A percentile compares a stretch with the other conserved stretches of the same genome.
phyloP scores from a whole-genome alignment of 2,113 vertebrate species.

The Seriola rivoliana region DNA sequence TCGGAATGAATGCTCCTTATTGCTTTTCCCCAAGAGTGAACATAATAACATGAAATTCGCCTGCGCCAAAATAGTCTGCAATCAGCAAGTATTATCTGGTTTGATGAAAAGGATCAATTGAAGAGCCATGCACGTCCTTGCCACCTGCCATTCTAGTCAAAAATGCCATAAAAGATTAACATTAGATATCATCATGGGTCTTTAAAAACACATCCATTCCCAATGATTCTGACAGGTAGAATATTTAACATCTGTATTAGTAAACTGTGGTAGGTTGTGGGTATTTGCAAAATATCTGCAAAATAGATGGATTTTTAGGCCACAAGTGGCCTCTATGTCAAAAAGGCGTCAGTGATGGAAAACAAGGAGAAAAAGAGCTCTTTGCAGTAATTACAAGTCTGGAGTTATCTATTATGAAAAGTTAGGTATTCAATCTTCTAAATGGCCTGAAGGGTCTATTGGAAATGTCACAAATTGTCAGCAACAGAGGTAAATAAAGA shows the following conservation, averaged over 20 bases:
- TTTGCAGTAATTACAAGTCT: constrained; percentile 43
- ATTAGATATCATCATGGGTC: background rate
- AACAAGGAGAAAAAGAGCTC: constrained; percentile 18
- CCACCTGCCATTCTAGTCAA: constrained; percentile 32
- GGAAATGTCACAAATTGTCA: constrained; percentile 62
- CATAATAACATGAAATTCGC: constrained; percentile 67
- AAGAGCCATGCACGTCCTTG: constrained; percentile 54
- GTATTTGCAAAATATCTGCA: constrained; percentile 36
- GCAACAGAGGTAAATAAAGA: constrained; percentile 18
- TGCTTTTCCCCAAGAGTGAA: constrained; percentile 65
- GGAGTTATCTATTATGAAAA: constrained; percentile 37
- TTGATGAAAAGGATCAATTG: constrained; percentile 74
- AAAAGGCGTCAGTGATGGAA: constrained; percentile 17
- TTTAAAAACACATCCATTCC: constrained; percentile 25
- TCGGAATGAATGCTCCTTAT: constrained; percentile 54
- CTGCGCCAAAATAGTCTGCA: constrained; percentile 68
- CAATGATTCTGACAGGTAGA: constrained; percentile 17
- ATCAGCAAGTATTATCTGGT: constrained; percentile 76
- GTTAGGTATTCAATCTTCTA: constrained; percentile 48
- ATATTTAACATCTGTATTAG: constrained; percentile 5
- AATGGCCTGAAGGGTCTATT: constrained; percentile 53
- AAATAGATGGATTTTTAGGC: constrained; percentile 37
- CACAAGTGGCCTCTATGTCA: background rate
- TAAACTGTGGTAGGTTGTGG: background rate
- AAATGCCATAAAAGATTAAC: constrained; percentile 37